phyloP scores from a whole-genome alignment of 2,888 invertebrate genomes.

The Scaptomyza cyrtandrae region DNA sequence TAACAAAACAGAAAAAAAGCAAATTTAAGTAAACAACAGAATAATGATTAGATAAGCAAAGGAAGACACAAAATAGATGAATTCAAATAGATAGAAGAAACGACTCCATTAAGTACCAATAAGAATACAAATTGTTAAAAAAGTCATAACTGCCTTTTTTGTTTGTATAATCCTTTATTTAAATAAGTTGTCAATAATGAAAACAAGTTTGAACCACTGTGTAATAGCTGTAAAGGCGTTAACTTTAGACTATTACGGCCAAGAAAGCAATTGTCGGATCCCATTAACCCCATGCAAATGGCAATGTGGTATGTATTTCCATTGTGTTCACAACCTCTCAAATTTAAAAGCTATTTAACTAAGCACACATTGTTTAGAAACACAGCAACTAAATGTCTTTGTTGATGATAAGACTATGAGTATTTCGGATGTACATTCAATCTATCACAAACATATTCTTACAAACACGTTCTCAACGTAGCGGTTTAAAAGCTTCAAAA shows the following conservation, averaged over 20 bases:
- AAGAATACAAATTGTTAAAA: no score
- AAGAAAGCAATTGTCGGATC: neutral
- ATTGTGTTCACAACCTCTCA: neutral
- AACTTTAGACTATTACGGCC: neutral
- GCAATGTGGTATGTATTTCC: neutral
- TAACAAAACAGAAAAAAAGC: no score
- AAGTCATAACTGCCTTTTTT: no score
- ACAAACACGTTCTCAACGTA: neutral
- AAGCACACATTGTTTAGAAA: neutral
- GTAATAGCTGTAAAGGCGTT: neutral
- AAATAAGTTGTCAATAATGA: no score
- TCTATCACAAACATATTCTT: neutral
- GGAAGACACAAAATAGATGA: no score
- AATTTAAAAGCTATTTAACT: neutral
- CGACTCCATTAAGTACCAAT: no score
- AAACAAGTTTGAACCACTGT: neutral
- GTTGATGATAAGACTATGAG: neutral
- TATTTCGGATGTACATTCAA: no score
- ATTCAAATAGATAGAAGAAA: no score
- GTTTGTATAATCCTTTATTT: no score
- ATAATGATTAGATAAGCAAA: no score
- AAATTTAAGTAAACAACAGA: no score
- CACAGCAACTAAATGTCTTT: neutral
- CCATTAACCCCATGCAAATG: neutral
- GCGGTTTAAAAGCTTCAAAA: slow-evolving; percentile 6